A percentile compares a stretch with the other conserved stretches of the same genome.
Evolutionary conservation across 2,888 invertebrate genomes (phyloP).

Genomic region (Drosophila hamatofila): DNA sequence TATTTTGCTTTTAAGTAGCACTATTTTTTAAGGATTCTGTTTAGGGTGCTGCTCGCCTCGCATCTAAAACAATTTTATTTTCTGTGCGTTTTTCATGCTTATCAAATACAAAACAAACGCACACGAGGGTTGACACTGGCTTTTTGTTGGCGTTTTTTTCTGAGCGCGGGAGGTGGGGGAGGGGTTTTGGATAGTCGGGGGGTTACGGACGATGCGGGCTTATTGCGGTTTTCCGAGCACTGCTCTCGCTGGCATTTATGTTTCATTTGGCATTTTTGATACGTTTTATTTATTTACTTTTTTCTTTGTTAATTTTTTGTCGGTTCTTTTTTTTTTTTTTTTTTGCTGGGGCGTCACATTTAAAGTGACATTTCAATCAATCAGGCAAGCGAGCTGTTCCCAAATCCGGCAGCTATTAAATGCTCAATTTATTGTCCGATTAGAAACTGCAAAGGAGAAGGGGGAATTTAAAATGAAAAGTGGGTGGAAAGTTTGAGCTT

Average conservation of each 20-base stretch:
- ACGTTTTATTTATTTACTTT: slow-evolving; percentile 48
- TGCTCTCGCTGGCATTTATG: slow-evolving; percentile 68
- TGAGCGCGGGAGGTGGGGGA: background rate
- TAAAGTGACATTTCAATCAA: slow-evolving; percentile 84
- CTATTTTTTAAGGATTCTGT: slow-evolving; percentile 79
- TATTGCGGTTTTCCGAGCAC: slow-evolving; percentile 54
- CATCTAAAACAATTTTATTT: slow-evolving; percentile 66
- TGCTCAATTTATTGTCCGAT: slow-evolving; percentile 55
- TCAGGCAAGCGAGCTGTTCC: slow-evolving; percentile 52
- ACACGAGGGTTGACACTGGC: slow-evolving; percentile 64
- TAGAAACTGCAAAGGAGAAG: slow-evolving; percentile 23
- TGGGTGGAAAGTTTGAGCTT: background rate
- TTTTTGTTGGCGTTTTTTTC: background rate
- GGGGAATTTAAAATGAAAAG: background rate
- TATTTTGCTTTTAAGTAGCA: slow-evolving; percentile 73
- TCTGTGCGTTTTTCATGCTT: slow-evolving; percentile 78
- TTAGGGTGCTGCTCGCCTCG: slow-evolving; percentile 52
- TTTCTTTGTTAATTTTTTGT: slow-evolving; percentile 50
- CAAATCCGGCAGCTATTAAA: slow-evolving; percentile 36
- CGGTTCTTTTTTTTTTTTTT: slow-evolving; percentile 25
- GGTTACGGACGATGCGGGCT: slow-evolving; percentile 14
- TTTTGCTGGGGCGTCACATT: slow-evolving; percentile 56
- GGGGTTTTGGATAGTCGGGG: background rate
- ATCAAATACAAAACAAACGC: slow-evolving; percentile 83
- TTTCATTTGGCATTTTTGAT: slow-evolving; percentile 78